Evolutionary conservation across 2,113 vertebrate species (phyloP), one percentile per base, ranked within the genome.

Genomic region (Carollia perspicillata): DNA sequence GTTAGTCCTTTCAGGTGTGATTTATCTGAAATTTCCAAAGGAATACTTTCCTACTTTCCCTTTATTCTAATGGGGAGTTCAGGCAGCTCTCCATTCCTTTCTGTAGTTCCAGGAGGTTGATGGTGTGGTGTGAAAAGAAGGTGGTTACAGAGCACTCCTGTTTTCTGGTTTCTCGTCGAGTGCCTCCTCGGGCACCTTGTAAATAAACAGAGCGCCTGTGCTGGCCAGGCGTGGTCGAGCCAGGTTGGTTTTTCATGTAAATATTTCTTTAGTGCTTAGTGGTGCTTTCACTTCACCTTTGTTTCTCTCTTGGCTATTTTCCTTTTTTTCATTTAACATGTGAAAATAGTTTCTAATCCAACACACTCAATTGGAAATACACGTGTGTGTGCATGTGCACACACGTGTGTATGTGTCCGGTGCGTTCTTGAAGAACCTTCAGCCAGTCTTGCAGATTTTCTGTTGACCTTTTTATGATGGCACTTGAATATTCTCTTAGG

Each of bases 261-360:
- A 90, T 74, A 5, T 30, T 94, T 89, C 42, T 79, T 17, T 22
- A 33, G 26, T 71, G 20, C 77, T 84, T 26, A 65, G 0, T 26
- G 80, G 11, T 84, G 87, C 35, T 60, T 53, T 60, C 26, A 72
- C 37, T 79, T 72, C 8, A 71, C 22, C 60, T 74, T 72, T 51
- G 53, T 53, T 66, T 95, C 40, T 88, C 8, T 87, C 42, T 83
- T 42, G 69, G 8, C 14, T 65, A 20, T 77, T 90, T 53, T 49
- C 47, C 33, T 42, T 93, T 92, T 94, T 94, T 83, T 81, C n/a
- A 55, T 72, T 75, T 96, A 49, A 66, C 53, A 78, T 92, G 95
- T 93, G 30, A 17, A 78, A 80, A 51, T 86, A 72, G 42, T 85
- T 92, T 47, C 78, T 90, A 42, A 42, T 81, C 44, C n/a, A 79